Evolutionary conservation across 2,888 invertebrate species (phyloP), one percentile per base, ranked within the genome.

Genomic region (Idaea dimidiata): DNA sequence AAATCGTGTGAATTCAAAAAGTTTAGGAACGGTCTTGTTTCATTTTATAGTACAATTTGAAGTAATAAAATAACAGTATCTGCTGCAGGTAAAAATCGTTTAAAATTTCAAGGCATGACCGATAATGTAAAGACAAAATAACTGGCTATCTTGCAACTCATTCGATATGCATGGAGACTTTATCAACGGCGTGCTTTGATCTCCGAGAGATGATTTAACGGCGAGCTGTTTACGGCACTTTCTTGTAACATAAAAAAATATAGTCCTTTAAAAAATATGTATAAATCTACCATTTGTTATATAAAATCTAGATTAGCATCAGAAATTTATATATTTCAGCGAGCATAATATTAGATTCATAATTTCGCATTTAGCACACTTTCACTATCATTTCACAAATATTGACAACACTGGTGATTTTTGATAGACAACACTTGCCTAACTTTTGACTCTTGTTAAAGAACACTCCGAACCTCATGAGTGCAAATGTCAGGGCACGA

Each of bases 391-490:
- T 63, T 62, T 61, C 66, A 67, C 67, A 56, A 62, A 64, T 67
- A 70, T 62, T 17, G 14, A 18, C n/a, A n/a, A n/a, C n/a, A n/a
- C n/a, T n/a, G n/a, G n/a, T n/a, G n/a, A n/a, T n/a, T n/a, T n/a
- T n/a, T 24, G 24, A 24, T 24, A 24, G 24, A 24, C 6, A 56
- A 56, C 80, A 89, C 90, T 89, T 87, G 89, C 90, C 89, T 84
- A 84, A 72, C 77, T 70, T 83, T 70, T 81, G 75, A 66, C 74
- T 76, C 69, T 83, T 85, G 72, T 82, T 71, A 74, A 86, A 84
- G 74, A 87, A 84, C 70, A 85, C 78, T 68, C 80, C 81, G 62
- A 88, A 71, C 74, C 84, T 81, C 89, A 90, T 89, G 76, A 84
- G 85, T 68, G 80, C 73, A 67, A 77, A 75, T 60, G 82, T 71